Conservation (phyloP, 2,797 vertebrate species). For the Eremophila alpestris region DNA sequence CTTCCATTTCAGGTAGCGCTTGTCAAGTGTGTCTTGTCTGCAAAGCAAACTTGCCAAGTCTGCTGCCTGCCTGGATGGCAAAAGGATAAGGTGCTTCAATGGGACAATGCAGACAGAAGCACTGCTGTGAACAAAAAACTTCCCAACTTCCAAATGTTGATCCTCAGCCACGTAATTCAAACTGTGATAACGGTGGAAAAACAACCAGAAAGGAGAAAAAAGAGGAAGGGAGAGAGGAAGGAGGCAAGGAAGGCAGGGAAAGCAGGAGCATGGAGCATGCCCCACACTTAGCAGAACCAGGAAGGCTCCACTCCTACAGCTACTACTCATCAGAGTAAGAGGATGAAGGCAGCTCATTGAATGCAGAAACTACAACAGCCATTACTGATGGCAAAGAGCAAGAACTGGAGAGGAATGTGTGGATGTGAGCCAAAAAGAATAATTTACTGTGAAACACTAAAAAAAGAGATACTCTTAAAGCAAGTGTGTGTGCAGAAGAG, state of each 20-base stretch:
- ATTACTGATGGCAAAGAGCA: neutral
- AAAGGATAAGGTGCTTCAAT: neutral
- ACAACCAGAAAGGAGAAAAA: neutral
- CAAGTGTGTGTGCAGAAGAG: neutral
- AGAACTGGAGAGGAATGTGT: neutral
- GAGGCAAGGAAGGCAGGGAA: neutral
- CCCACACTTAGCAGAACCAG: neutral
- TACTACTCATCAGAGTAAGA: neutral
- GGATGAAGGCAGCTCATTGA: neutral
- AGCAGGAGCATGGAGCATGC: neutral
- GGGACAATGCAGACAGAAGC: neutral
- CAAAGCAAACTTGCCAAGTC: neutral
- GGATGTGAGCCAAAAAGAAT: neutral
- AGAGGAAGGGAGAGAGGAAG: neutral
- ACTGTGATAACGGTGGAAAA: neutral
- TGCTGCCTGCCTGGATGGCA: neutral
- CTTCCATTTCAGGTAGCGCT: neutral
- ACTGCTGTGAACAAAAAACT: neutral
- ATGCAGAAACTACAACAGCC: neutral
- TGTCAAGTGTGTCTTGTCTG: conserved; percentile 10
- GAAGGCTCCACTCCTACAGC: neutral
- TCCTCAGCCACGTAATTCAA: neutral
- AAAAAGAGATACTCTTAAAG: neutral
- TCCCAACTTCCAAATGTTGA: neutral
- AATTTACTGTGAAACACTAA: neutral